Base-by-base conservation (phyloP, 2,113 vertebrate species). In the Quiscalus mexicanus region DNA sequence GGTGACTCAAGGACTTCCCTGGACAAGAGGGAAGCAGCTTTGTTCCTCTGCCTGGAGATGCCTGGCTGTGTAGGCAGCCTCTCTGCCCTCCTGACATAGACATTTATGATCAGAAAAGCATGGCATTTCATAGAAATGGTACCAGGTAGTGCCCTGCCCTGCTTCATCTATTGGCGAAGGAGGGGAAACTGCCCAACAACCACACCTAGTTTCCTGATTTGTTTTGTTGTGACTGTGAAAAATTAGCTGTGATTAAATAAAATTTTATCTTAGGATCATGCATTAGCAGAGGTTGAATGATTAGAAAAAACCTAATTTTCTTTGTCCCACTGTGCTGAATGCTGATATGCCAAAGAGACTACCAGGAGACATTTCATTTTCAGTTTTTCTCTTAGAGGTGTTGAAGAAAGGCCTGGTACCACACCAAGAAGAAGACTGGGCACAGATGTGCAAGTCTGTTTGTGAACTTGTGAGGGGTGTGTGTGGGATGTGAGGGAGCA, bases 211-310 rank as follows among this genome's bases (percentile, higher is more conserved):
- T 89, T 84, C n/a, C 33, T 27, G 18, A 37, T 50, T 85, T 55
- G 23, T 56, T 84, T 91, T 58, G 10, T 41, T 81, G 55, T 62
- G 47, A 45, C 50, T 81, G 23, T 19, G 52, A 55, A 81, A 84
- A 89, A 81, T 52, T 31, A 65, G 8, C 37, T 87, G 58, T 8
- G 2, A 47, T 50, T 83, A 80, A 64, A 67, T 50, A 44, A 84
- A 30, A 52, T 68, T 21, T 95, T 94, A 91, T 96, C 91, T 92
- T 87, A 93, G 84, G 67, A 84, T 56, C 31, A 73, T 78, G 37
- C 83, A 94, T 96, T 96, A 97, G 91, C 45, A 94, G 94, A 76
- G 85, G 41, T 67, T 95, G 87, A 97, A 94, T 94, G 92, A 96
- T 96, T 92, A 93, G 78, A 89, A 89, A 64, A 97, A 96, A 15